A percentile compares a stretch with the other conserved stretches of the same genome.
These are phyloP conservation scores for Entomyzon cyanotis DNA, from an alignment of 2,113 vertebrate species.

Conservation along the genomic window DNA sequence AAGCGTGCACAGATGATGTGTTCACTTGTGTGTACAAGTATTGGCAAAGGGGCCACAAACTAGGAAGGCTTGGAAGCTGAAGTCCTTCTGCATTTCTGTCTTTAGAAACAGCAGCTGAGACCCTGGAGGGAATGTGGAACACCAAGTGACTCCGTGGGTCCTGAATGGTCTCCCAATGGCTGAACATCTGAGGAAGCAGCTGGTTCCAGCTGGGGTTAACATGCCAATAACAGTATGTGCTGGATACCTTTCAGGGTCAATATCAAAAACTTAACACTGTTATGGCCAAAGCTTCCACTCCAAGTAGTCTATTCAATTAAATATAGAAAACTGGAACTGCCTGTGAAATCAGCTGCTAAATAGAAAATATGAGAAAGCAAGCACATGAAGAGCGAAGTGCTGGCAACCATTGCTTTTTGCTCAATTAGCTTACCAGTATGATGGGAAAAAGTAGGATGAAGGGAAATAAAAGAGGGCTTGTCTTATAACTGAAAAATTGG, in stretches of 20 bases:
- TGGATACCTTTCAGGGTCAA: background rate
- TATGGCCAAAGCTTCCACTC: background rate
- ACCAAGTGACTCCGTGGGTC: background rate
- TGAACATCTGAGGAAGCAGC: background rate
- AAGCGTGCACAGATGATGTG: background rate
- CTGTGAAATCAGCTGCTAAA: background rate
- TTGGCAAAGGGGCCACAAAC: background rate
- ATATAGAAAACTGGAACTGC: background rate
- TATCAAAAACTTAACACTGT: background rate
- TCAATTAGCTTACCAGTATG: background rate
- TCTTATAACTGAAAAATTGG: background rate
- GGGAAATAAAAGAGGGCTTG: background rate
- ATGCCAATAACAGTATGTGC: background rate
- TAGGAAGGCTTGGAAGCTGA: background rate
- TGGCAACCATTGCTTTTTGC: background rate
- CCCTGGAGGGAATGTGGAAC: background rate
- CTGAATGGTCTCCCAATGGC: background rate
- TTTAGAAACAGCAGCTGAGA: conserved; percentile 49
- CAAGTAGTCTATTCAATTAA: background rate
- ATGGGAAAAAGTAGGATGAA: background rate
- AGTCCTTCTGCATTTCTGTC: background rate
- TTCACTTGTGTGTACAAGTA: background rate
- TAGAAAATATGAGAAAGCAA: background rate
- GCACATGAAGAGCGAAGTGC: background rate
- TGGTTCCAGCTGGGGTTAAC: background rate